Evolutionary conservation across 2,888 invertebrate genomes (phyloP), one percentile per base, ranked within the genome.

Genomic region (Sepiola atlantica): DNA sequence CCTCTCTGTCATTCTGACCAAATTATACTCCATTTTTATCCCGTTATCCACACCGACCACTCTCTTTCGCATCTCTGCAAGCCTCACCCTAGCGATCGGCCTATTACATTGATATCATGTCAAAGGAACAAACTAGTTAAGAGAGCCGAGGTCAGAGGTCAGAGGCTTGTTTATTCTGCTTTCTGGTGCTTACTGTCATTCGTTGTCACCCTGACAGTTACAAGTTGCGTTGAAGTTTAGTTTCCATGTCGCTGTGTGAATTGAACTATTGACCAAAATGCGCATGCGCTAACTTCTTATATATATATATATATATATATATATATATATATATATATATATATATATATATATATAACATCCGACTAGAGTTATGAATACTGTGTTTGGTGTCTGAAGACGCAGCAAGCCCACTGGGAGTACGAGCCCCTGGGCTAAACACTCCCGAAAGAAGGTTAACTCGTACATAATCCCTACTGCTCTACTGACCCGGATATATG

Each of bases 71-170:
- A 61, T 21, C 61, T 61, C 10, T 61, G 28, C 61, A 61, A 24
- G 28, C 61, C 10, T 28, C 21, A 4, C 21, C 61, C n/a, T 16
- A 16, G 32, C n/a, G 77, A 77, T 77, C 77, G n/a, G 77, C n/a
- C 77, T 77, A 77, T 77, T 77, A 77, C 77, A 77, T 77, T 77
- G 77, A 77, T 77, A 32, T 77, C 77, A 77, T 77, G 77, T 77
- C 77, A 77, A 77, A 77, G n/a, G 77, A 77, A 77, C 77, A 77
- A 77, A 77, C 77, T 77, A 77, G 77, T 77, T 77, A n/a, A 77
- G 77, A 77, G n/a, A n/a, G 77, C 32, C 32, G 77, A n/a, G 77
- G 77, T 77, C 77, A 77, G n/a, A 32, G 77, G 77, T 77, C 77
- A 77, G n/a, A 32, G n/a, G n/a, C 77, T 77, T 77, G 77, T 77